A percentile compares a stretch with the other conserved stretches of the same genome.
Conservation (phyloP, 2,113 vertebrate species). For the Corythaixoides concolor region DNA sequence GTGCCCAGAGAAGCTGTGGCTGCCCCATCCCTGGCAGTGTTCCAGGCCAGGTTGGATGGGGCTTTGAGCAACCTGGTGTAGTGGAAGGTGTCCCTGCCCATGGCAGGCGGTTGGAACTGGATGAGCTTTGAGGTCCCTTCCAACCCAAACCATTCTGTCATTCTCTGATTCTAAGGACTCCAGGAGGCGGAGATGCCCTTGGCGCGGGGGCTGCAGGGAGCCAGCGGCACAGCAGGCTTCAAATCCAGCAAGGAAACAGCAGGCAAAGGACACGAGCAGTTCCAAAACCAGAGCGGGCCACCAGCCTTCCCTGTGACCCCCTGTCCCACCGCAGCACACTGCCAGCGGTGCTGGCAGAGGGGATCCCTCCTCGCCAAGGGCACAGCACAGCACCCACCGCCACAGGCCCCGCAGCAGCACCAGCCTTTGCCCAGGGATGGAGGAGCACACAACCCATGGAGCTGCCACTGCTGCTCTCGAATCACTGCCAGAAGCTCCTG, state of each 20-base stretch:
- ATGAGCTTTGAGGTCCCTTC: too few species aligned
- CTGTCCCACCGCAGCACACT: accelerated
- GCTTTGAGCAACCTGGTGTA: too few species aligned
- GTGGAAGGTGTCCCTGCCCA: too few species aligned
- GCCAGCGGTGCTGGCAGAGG: neutral
- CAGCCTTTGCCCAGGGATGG: neutral
- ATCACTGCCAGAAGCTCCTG: neutral
- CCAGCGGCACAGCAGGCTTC: neutral
- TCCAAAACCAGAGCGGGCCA: neutral
- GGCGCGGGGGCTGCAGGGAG: neutral
- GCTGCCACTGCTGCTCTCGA: neutral
- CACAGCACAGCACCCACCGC: neutral
- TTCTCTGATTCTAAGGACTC: too few species aligned
- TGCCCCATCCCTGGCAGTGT: too few species aligned
- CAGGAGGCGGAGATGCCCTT: too few species aligned
- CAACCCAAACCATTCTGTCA: too few species aligned
- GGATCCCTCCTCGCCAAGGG: neutral
- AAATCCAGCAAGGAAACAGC: accelerated
- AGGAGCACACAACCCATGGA: neutral
- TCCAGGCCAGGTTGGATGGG: too few species aligned
- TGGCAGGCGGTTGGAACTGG: too few species aligned
- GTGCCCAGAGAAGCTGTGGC: too few species aligned
- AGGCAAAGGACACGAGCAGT: accelerated
- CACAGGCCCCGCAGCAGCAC: neutral
- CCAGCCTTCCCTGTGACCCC: too few species aligned